Conservation (phyloP, 92 coral and sea anemone species). For the Blastomussa wellsi region DNA sequence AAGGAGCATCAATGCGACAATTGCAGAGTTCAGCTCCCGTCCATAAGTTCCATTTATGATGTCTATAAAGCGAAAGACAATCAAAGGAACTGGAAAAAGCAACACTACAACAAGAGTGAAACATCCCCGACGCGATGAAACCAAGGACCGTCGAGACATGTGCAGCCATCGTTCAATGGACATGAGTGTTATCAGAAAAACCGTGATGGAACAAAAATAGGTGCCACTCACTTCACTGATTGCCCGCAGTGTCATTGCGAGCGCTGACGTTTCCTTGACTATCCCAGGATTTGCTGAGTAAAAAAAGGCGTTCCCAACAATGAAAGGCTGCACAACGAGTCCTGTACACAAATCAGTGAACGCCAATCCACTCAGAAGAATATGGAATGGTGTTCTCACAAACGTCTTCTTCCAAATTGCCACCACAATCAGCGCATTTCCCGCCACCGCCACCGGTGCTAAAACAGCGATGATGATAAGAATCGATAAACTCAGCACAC, state of each 20-base stretch:
- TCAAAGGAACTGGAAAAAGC: background rate
- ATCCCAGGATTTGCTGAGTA: background rate
- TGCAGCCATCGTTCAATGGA: conserved; percentile 36
- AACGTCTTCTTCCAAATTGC: conserved; percentile 20
- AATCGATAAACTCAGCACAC: background rate
- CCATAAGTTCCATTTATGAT: background rate
- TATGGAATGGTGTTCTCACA: conserved; percentile 11
- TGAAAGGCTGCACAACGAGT: conserved; percentile 5
- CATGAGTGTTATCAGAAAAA: background rate
- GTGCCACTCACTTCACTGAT: background rate
- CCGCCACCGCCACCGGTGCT: conserved; percentile 14
- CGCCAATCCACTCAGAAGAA: conserved; percentile 18
- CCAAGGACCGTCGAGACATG: conserved; percentile 20
- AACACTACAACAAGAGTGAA: background rate
- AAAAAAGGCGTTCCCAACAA: background rate
- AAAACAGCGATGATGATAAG: background rate
- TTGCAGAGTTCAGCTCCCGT: background rate
- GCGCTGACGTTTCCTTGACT: background rate
- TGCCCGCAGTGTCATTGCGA: background rate
- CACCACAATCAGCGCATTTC: conserved; percentile 15
- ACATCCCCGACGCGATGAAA: background rate
- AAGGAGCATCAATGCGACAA: background rate
- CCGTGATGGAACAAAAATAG: background rate
- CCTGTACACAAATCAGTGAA: conserved; percentile 19
- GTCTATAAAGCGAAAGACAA: background rate